Conservation (phyloP, 64 coral and sea anemone species). For the Montipora cactus region DNA sequence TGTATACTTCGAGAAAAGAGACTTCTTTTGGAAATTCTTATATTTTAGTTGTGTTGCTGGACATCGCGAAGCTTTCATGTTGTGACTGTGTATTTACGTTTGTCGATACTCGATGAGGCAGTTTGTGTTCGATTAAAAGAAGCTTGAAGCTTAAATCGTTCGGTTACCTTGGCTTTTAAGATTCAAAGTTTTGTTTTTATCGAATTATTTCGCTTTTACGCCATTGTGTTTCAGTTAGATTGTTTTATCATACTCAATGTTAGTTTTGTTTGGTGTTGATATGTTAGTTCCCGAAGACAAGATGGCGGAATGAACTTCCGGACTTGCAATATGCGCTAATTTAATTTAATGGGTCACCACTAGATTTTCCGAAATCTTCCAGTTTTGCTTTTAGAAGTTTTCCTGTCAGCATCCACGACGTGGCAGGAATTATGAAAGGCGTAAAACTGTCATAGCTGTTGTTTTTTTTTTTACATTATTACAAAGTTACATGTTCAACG, state of each 20-base stretch:
- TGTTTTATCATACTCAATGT: background rate
- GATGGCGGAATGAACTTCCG: conserved; percentile 53
- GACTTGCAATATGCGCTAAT: background rate
- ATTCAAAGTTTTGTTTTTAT: background rate
- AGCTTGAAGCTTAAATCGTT: background rate
- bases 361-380: background rate
- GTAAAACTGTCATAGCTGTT: too few species aligned
- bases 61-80: background rate
- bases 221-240: background rate
- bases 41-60: background rate
- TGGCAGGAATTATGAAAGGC: too few species aligned
- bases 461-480: too few species aligned
- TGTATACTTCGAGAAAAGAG: background rate
- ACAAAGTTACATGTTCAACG: too few species aligned
- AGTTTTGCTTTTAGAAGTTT: background rate
- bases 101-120: background rate
- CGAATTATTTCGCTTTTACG: background rate
- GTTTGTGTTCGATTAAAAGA: conserved; percentile 4
- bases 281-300: conserved; percentile 3
- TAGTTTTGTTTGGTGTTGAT: conserved; percentile 51
- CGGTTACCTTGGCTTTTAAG: background rate
- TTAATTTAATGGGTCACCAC: background rate
- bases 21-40: background rate
- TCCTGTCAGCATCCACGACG: too few species aligned
- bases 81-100: conserved; percentile 39